Evolutionary conservation across 2,888 invertebrate genomes (phyloP), one percentile per base, ranked within the genome.

Genomic region (Melieria omissa): DNA sequence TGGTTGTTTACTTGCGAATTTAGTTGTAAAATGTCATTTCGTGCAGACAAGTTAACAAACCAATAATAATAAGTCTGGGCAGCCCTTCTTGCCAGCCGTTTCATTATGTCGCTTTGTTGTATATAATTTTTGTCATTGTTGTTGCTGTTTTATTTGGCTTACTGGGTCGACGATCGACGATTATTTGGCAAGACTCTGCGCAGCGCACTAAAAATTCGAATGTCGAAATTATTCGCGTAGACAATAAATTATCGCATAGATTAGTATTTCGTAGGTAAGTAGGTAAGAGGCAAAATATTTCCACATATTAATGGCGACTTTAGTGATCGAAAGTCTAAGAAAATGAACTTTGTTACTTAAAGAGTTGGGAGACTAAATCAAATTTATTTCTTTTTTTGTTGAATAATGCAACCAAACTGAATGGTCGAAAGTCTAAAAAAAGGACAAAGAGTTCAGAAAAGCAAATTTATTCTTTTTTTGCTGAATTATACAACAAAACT

Each of bases 21-120:
- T 82, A 82, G 71, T 71, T 71, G 82, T 82, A 82, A 84, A 84
- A 84, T 84, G 84, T 84, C 84, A 84, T 84, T 84, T 84, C 84
- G 84, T 84, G 84, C 84, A 83, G 81, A 80, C 75, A 74, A 68
- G 75, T 76, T 75, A 64, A 74, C 76, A 73, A 74, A 76, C 64
- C 72, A 71, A 73, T 75, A 77, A 77, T 76, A 82, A 82, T 82
- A 82, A 82, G 14, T 62, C 9, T 14, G 16, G 44, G 16, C 62
- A 63, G 58, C 58, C 65, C 42, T 67, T 70, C 12, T 44, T 65
- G 41, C 70, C 74, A 65, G 70, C 70, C 73, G 68, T 71, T 75
- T 71, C 63, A 60, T 44, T 62, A 52, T 49, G 49, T 54, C 10
- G 61, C 45, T 68, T 55, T 49, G 47, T 16, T 44, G 4, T 6